Percentiles rank a stretch among this genome's conserved stretches.
These are phyloP conservation scores for Cebus imitator DNA, from an alignment of 2,113 vertebrate species.

Conservation along the genomic window DNA sequence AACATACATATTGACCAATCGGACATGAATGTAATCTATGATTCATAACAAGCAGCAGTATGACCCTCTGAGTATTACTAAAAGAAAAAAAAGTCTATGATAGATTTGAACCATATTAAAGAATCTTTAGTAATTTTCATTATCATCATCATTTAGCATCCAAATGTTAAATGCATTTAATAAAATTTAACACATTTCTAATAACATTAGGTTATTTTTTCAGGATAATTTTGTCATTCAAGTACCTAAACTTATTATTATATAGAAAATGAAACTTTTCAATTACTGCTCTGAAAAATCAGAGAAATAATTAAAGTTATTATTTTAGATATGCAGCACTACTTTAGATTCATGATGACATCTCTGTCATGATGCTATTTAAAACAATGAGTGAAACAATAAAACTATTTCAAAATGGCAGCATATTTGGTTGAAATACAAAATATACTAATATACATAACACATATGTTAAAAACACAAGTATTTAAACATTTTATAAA, in stretches of 20 bases:
- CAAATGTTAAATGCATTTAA: slow-evolving; percentile 67
- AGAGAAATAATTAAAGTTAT: slow-evolving; percentile 65
- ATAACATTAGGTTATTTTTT: slow-evolving; percentile 63
- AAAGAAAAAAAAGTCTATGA: slow-evolving; percentile 66
- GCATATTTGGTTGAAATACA: slow-evolving; percentile 78
- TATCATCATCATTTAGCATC: slow-evolving; percentile 59
- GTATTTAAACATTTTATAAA: slow-evolving; percentile 67
- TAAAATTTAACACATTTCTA: slow-evolving; percentile 63
- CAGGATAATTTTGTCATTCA: slow-evolving; percentile 76
- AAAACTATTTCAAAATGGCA: slow-evolving; percentile 61
- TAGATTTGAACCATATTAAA: slow-evolving; percentile 59
- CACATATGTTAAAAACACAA: slow-evolving; percentile 69
- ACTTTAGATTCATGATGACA: slow-evolving; percentile 56
- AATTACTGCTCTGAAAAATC: slow-evolving; percentile 68
- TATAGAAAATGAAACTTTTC: slow-evolving; percentile 72
- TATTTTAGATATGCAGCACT: slow-evolving; percentile 71
- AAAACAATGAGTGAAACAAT: slow-evolving; percentile 66
- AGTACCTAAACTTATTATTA: slow-evolving; percentile 71
- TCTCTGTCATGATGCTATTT: slow-evolving; percentile 51
- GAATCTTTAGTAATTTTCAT: slow-evolving; percentile 66
- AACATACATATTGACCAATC: slow-evolving; percentile 68
- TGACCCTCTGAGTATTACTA: slow-evolving; percentile 50
- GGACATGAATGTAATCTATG: slow-evolving; percentile 64
- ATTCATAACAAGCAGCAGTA: slow-evolving; percentile 73
- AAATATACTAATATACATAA: slow-evolving; percentile 62